Percentiles rank a stretch among this genome's conserved stretches.
phyloP scores from a whole-genome alignment of 2,113 vertebrate genomes.

The Australoheros scitulus region DNA sequence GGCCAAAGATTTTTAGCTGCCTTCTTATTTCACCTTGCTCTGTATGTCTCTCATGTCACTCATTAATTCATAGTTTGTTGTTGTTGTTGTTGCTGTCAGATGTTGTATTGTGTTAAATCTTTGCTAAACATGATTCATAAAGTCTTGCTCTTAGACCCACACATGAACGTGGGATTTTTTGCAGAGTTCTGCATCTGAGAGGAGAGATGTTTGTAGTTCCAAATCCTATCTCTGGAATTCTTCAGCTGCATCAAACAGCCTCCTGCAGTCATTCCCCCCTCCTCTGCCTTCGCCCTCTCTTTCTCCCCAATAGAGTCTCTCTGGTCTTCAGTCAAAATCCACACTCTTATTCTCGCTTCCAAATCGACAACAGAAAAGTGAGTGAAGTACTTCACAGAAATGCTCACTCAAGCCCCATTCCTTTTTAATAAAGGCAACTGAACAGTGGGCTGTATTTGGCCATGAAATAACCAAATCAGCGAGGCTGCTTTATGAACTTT shows the following conservation, averaged over 20 bases:
- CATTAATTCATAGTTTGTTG: slow-evolving; percentile 27
- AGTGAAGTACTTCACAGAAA: slow-evolving; percentile 37
- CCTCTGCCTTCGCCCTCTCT: background rate
- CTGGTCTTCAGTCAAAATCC: slow-evolving; percentile 1
- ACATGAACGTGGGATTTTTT: slow-evolving; percentile 5
- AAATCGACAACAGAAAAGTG: slow-evolving; percentile 16
- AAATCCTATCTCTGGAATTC: slow-evolving; percentile 16
- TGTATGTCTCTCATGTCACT: slow-evolving; percentile 9
- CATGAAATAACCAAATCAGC: slow-evolving; percentile 32
- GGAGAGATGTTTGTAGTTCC: slow-evolving; percentile 19
- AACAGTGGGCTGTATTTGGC: slow-evolving; percentile 9
- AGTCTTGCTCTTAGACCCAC: background rate
- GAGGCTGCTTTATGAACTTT: slow-evolving; percentile 22
- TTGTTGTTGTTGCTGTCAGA: slow-evolving; percentile 1
- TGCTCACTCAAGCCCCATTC: background rate
- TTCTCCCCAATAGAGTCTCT: slow-evolving; percentile 6
- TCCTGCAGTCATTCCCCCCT: background rate
- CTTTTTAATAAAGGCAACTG: slow-evolving; percentile 16
- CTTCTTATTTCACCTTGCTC: background rate
- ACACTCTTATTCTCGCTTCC: slow-evolving; percentile 30
- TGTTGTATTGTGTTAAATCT: slow-evolving; percentile 24
- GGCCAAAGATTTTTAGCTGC: background rate
- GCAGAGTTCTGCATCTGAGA: slow-evolving; percentile 13
- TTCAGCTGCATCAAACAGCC: background rate
- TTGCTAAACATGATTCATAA: background rate